Conservation (phyloP, 2,888 invertebrate genomes). For the Aplocera efformata region DNA sequence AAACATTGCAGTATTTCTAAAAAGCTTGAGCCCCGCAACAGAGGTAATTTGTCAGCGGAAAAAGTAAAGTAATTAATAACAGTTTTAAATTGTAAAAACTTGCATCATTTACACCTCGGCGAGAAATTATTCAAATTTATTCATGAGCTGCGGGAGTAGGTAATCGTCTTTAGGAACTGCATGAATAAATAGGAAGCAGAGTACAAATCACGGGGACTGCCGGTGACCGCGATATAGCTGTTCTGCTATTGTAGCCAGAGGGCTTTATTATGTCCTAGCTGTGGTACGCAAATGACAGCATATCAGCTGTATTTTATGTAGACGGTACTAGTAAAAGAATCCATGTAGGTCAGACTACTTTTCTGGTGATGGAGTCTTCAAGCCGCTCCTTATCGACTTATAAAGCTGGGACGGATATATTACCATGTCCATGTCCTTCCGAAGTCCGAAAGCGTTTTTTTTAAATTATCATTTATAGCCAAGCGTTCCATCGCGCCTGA, state of each 20-base stretch:
- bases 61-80: conserved; percentile 66
- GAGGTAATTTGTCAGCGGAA: conserved; percentile 50
- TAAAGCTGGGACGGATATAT: no score
- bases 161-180: conserved; percentile 71
- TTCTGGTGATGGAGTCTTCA: no score
- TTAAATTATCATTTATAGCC: no score
- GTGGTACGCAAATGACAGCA: no score
- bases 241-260: conserved; percentile 10
- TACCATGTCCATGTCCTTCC: no score
- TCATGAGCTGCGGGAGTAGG: conserved; percentile 69
- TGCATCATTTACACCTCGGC: conserved; percentile 74
- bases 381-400: no score
- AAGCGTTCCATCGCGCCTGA: no score
- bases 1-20: conserved; percentile 14
- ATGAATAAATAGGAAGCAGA: conserved; percentile 73
- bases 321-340: no score
- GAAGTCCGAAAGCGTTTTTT: no score
- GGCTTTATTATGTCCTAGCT: conserved; percentile 3
- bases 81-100: conserved; percentile 72
- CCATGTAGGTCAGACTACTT: no score
- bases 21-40: conserved; percentile 24
- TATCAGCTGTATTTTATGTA: no score
- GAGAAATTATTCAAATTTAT: conserved; percentile 74
- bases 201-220: conserved; percentile 64
- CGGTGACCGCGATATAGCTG: conserved; percentile 36